phyloP scores from a whole-genome alignment of 2,797 vertebrate genomes.

The Melanotaenia parkinsoni region DNA sequence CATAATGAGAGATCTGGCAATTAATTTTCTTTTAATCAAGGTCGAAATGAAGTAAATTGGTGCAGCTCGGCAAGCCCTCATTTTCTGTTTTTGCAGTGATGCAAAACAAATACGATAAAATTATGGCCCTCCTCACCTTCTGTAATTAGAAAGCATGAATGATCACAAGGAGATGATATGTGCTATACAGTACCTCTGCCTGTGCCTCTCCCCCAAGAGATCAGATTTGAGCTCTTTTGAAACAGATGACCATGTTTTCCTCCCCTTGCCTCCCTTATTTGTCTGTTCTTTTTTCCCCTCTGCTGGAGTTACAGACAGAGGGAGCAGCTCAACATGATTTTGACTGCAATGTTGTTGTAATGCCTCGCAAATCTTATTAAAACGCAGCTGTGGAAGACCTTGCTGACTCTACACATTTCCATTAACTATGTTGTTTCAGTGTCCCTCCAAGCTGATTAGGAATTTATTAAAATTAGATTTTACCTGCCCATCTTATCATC shows the following conservation, averaged over 20 bases:
- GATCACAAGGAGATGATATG: constrained; percentile 94
- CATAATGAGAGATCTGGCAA: constrained; percentile 99
- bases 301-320: constrained; percentile 82
- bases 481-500: constrained; percentile 82
- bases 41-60: constrained; percentile 99
- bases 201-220: constrained; percentile 83
- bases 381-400: constrained; percentile 85
- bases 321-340: constrained; percentile 85
- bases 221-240: constrained; percentile 87
- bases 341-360: constrained; percentile 87
- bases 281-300: constrained; percentile 68
- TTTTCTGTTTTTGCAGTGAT: constrained; percentile 99
- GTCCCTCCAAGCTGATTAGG: constrained; percentile 85
- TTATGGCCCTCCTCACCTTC: constrained; percentile 99
- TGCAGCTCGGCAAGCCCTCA: constrained; percentile 96
- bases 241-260: constrained; percentile 87
- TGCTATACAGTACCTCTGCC: constrained; percentile 82
- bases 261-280: constrained; percentile 76
- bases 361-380: constrained; percentile 90
- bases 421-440: constrained; percentile 85
- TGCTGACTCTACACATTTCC: constrained; percentile 87
- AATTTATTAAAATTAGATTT: constrained; percentile 89
- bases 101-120: constrained; percentile 99
- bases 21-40: constrained; percentile 99
- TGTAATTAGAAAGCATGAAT: constrained; percentile 99